Base-by-base conservation (phyloP, 2,113 vertebrate genomes). In the Pluvialis apricaria region DNA sequence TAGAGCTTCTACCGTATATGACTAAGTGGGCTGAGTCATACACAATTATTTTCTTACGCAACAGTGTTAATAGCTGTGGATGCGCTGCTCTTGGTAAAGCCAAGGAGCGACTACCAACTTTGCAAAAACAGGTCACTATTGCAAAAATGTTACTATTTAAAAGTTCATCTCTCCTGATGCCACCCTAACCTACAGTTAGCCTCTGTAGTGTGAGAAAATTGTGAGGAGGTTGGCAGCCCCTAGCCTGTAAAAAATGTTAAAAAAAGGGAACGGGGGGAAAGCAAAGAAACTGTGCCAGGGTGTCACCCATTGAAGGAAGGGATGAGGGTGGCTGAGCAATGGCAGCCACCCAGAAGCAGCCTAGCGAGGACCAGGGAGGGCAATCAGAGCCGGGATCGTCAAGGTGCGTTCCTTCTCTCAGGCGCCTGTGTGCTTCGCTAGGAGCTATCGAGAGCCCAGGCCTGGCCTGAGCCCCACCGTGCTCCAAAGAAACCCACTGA, bases 391-490 rank as follows among this genome's bases (percentile, higher is more conserved):
- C 12, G 17, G 60, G 42, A 6, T 1, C 49, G 36, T 5, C 28
- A 15, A 13, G 54, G 47, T 3, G 20, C 66, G 24, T 19, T 47
- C 51, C 31, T 52, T 22, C 52, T 61, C 36, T 6, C 29, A 54
- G 44, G 22, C 1, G 12, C 9, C n/a, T 15, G 13, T 1, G 1
- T 13, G 4, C 57, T 42, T 31, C 47, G 3, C 29, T 4, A 32
- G 36, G 18, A 61, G 7, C 60, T 13, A 1, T 3, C 58, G 7
- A 7, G n/a, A 49, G 40, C 13, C 13, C 1, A 1, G 25, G 11
- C 17, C 26, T 47, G 38, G 58, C 69, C 60, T 34, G 20, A 14
- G 16, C 8, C 28, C 36, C 32, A 2, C 36, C 8, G 15, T 20
- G 18, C 61, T 76, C 5, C 1, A 34, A 54, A 44, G 40, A 55